Evolutionary conservation across 2,888 invertebrate genomes (phyloP), one percentile per base, ranked within the genome.

Genomic region (Phlogophora meticulosa): DNA sequence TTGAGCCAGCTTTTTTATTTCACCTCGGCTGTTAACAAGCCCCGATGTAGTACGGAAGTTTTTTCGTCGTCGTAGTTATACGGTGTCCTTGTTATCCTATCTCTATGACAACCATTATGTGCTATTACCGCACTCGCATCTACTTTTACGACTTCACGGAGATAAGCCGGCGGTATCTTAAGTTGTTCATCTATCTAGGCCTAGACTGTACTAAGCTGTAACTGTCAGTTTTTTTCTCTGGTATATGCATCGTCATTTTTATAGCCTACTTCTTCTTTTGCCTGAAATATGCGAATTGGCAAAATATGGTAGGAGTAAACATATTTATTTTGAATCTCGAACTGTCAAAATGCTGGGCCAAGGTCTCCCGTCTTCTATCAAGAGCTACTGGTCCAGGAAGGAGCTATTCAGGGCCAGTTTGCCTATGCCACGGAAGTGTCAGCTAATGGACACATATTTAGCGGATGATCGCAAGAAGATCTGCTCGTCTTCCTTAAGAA

Each of bases 61-160:
- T 60, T 57, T 61, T 57, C 22, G 58, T 17, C 45, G 11, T 43
- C 28, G n/a, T 32, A 10, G 42, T 57, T 43, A 34, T 28, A 38
- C 24, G 2, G 13, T 28, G 11, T 7, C 34, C 5, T 42, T 28
- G 45, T 59, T 22, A 46, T 24, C n/a, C 20, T 76, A 65, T 76
- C 65, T 74, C 34, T 53, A 76, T 34, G 71, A 40, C 48, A 34
- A 17, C 40, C 65, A 57, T 74, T 59, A 60, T 36, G 51, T 22
- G 38, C 49, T 71, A 60, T 76, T 76, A 71, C 76, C 71, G 51
- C 20, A 45, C 55, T 60, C 52, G n/a, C 51, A 57, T 71, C 40
- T 53, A 60, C 38, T 76, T 74, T 74, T 71, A 74, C 22, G 76
- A 64, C 45, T 46, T 65, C 36, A 3, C 4, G 1, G 28, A 64